Percentiles rank a stretch among this genome's conserved stretches.
Conservation (phyloP, 2,797 vertebrate species). For the Acrossocheilus wenchowensis region DNA sequence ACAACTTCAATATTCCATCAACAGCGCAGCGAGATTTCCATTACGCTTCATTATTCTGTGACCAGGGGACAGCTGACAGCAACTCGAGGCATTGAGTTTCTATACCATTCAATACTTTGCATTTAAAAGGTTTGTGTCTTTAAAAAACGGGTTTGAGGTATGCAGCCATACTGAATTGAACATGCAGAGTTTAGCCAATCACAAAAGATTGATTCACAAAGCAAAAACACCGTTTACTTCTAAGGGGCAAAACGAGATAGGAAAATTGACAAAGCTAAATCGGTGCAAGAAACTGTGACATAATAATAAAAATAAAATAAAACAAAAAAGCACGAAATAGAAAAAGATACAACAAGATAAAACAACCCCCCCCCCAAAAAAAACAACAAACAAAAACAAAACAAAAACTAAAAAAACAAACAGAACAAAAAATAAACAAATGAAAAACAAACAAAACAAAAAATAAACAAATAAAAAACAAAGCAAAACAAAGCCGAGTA, state of each 20-base stretch:
- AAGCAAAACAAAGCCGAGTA: too few species aligned
- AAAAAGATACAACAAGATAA: not conserved
- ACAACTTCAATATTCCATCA: conserved; percentile 53
- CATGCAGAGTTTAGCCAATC: not conserved
- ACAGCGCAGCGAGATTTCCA: conserved; percentile 41
- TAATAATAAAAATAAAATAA: not conserved
- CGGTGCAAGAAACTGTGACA: not conserved
- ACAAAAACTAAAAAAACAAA: not conserved
- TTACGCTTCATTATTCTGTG: conserved; percentile 52
- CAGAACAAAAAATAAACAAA: too few species aligned
- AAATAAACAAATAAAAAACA: not conserved
- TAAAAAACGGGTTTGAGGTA: not conserved
- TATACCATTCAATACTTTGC: conserved; percentile 14
- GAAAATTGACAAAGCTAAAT: not conserved
- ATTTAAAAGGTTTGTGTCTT: conserved; percentile 2
- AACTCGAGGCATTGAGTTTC: conserved; percentile 19
- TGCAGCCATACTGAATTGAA: not conserved
- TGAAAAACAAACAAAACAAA: not conserved
- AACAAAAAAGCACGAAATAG: not conserved
- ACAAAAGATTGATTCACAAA: not conserved
- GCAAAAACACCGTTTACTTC: not conserved
- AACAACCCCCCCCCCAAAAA: not conserved
- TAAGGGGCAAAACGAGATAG: not conserved
- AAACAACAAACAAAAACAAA: too few species aligned
- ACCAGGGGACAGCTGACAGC: conserved; percentile 36